These are phyloP conservation scores for Illadopsis cleaveri DNA, from an alignment of 2,113 vertebrate genomes.

Conservation along the genomic window DNA sequence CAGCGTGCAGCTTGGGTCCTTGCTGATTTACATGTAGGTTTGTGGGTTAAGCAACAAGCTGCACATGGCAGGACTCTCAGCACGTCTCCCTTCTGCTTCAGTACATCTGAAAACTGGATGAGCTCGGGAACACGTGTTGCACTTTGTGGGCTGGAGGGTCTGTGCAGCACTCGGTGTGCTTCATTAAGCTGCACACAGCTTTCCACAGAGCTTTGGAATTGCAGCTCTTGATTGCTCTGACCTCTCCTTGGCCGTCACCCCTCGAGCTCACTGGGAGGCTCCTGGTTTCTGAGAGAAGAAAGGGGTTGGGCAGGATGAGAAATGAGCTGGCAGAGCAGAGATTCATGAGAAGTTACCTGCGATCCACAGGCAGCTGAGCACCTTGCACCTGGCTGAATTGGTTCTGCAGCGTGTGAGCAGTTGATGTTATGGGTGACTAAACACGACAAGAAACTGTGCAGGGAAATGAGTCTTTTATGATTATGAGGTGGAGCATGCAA, in stretches of 20 bases:
- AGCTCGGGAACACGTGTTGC: not conserved
- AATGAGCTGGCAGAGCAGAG: not conserved
- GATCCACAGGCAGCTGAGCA: not conserved
- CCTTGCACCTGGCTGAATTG: not conserved
- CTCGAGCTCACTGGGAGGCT: not conserved
- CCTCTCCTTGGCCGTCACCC: not conserved
- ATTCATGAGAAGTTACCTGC: not conserved
- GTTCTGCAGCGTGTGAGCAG: not conserved
- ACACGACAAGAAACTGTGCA: fast-evolving
- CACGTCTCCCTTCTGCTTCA: not conserved
- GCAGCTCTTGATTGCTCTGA: not conserved
- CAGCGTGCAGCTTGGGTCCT: not conserved
- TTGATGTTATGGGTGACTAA: not conserved
- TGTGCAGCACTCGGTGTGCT: not conserved
- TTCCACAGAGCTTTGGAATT: not conserved
- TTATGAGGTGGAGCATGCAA: not conserved
- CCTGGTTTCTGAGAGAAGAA: not conserved
- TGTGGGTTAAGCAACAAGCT: not conserved
- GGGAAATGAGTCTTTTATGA: not conserved
- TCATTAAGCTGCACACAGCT: not conserved
- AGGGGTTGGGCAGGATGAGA: not conserved
- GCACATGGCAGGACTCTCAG: not conserved
- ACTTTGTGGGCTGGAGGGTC: not conserved
- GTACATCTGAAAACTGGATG: not conserved
- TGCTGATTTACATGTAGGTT: not conserved